Percentiles rank a stretch among this genome's conserved stretches.
phyloP scores from a whole-genome alignment of 2,113 vertebrate genomes.

The Psettodes erumei region DNA sequence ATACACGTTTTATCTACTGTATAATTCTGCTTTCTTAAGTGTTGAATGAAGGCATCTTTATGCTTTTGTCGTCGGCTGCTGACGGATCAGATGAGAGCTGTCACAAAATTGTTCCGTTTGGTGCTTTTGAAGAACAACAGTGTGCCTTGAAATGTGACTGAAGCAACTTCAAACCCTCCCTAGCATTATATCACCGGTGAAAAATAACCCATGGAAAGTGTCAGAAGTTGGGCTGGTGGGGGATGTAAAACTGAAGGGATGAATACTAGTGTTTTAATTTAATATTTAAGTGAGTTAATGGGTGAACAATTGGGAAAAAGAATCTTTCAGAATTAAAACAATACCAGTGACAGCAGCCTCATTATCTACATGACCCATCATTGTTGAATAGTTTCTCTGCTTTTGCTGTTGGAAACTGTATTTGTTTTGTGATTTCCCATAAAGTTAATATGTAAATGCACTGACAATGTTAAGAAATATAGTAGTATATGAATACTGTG shows the following conservation, averaged over 20 bases:
- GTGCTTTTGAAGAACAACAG: conserved; percentile 42
- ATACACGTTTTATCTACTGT: no score
- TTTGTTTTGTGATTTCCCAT: not conserved
- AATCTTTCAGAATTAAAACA: not conserved
- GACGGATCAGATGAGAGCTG: not conserved
- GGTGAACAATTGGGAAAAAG: not conserved
- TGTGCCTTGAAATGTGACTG: not conserved
- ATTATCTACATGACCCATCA: not conserved
- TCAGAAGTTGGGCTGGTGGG: not conserved
- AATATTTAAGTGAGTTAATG: conserved; percentile 17
- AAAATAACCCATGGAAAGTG: conserved; percentile 6
- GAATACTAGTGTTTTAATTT: conserved; percentile 22
- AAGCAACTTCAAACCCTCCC: conserved; percentile 2
- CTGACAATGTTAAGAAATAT: not conserved
- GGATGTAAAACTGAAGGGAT: not conserved
- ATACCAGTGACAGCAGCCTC: not conserved
- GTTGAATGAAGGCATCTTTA: conserved; percentile 10
- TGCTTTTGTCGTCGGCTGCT: conserved; percentile 37
- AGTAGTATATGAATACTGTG: no score
- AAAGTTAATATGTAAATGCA: not conserved
- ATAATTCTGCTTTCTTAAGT: not conserved
- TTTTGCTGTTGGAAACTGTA: not conserved
- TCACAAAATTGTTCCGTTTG: conserved; percentile 46
- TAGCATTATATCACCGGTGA: not conserved
- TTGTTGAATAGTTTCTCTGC: not conserved